Base-by-base conservation (phyloP, 2,888 invertebrate genomes). In the Neuroscelio doddi region DNA sequence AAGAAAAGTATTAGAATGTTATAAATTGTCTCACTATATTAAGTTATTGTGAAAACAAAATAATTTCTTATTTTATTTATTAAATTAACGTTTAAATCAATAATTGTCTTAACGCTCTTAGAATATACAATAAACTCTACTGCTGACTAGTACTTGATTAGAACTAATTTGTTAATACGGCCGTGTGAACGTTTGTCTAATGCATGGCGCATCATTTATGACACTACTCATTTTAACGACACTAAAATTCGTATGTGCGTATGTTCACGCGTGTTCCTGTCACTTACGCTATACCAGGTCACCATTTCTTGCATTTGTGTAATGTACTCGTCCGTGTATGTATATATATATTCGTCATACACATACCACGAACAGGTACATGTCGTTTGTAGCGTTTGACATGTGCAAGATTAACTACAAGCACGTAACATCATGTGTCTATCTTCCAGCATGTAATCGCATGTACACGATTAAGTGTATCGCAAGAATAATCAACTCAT, bases 371-470 rank as follows among this genome's bases (percentile, higher is more conserved):
- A 55, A 49, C 47, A 32, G 61, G 50, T 38, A 45, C 64, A 70
- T 70, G 71, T 72, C 77, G 71, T 76, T 77, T 72, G 74, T 73
- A 71, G 53, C 69, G 69, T 81, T 81, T 82, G 81, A 82, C 83
- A 73, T 71, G 68, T 57, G 73, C 67, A 79, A 81, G 82, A 83
- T 83, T 79, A 81, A 83, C 77, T 76, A 75, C 79, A 68, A 58
- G 65, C 78, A 76, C 76, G 80, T 77, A 77, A 73, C 74, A 71
- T 78, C 82, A 79, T 81, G 76, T 73, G 80, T 82, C 81, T 77
- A 81, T 80, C 79, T 79, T 76, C 67, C 77, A 72, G 75, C 77
- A 72, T 80, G 81, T 80, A 81, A 82, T 82, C 80, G 74, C 78
- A 74, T 75, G 80, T 80, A 77, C 75, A 75, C 75, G 77, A 73